Percentiles rank a stretch among this genome's conserved stretches.
Conservation (phyloP, 2,797 vertebrate species). For the Odontamblyopus lacepedii region DNA sequence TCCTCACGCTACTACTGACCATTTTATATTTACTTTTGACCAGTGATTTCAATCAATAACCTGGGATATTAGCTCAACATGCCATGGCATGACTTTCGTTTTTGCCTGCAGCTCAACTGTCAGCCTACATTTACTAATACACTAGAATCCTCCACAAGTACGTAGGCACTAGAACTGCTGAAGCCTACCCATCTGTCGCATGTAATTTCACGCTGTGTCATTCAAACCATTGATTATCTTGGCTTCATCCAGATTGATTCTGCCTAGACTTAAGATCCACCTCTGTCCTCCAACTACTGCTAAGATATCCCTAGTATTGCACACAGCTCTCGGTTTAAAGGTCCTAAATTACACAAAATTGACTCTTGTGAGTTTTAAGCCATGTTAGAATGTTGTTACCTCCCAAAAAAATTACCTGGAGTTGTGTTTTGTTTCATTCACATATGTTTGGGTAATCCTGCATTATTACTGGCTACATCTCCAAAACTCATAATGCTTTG, state of each 20-base stretch:
- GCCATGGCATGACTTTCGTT: slow-evolving; percentile 42
- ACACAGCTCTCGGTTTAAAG: slow-evolving; percentile 17
- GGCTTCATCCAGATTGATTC: slow-evolving; percentile 38
- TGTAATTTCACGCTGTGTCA: slow-evolving; percentile 67
- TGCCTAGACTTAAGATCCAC: slow-evolving; percentile 53
- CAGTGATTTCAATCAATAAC: slow-evolving; percentile 21
- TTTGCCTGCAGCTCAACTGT: slow-evolving; percentile 38
- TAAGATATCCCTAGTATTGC: slow-evolving; percentile 25
- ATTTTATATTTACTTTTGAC: slow-evolving; percentile 14
- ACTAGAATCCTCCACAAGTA: slow-evolving; percentile 25
- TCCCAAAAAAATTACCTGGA: too few relatives aligned
- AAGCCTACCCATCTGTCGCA: slow-evolving; percentile 54
- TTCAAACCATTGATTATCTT: slow-evolving; percentile 60
- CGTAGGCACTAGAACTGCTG: slow-evolving; percentile 40
- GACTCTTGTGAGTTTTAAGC: too few relatives aligned
- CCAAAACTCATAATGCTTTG: too few relatives aligned
- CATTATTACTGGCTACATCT: too few relatives aligned
- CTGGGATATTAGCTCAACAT: slow-evolving; percentile 31
- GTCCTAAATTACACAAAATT: too few relatives aligned
- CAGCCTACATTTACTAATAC: slow-evolving; percentile 47
- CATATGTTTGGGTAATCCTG: too few relatives aligned
- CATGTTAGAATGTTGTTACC: too few relatives aligned
- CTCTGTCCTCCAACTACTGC: slow-evolving; percentile 47
- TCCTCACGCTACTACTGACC: slow-evolving; percentile 1
- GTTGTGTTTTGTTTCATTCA: too few relatives aligned